These are phyloP conservation scores for Kryptopterus vitreolus DNA, from an alignment of 2,797 vertebrate genomes.

Conservation along the genomic window DNA sequence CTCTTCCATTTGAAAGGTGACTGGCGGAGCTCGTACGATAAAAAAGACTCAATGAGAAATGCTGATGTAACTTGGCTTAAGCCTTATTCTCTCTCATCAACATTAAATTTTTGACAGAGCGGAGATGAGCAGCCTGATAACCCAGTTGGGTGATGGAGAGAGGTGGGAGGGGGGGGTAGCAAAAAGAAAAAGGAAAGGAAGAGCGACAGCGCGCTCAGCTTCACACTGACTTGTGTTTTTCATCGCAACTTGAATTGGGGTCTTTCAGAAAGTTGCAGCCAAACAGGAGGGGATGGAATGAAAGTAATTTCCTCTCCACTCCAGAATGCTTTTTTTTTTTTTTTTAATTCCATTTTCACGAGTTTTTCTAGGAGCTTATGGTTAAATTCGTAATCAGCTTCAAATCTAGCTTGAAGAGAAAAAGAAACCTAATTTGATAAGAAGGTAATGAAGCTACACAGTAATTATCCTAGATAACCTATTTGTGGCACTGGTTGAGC, in stretches of 20 bases:
- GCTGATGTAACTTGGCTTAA: constrained; percentile 44
- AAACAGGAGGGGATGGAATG: constrained; percentile 44
- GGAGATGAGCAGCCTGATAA: constrained; percentile 52
- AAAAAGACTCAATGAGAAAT: constrained; percentile 44
- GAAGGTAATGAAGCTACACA: constrained; percentile 80
- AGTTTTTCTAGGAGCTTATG: constrained; percentile 67
- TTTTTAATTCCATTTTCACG: constrained; percentile 51
- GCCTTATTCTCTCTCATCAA: constrained; percentile 49
- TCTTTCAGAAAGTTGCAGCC: constrained; percentile 51
- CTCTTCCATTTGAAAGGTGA: constrained; percentile 41
- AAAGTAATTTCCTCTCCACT: constrained; percentile 51
- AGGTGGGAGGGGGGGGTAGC: no score
- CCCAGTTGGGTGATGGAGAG: constrained; percentile 24
- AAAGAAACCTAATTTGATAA: constrained; percentile 82
- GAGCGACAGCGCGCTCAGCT: constrained; percentile 12
- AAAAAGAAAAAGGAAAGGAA: constrained; percentile 8
- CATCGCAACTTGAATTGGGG: constrained; percentile 42
- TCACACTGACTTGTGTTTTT: constrained; percentile 48
- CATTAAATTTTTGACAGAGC: constrained; percentile 49
- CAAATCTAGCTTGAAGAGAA: constrained; percentile 77
- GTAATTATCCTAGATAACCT: constrained; percentile 81
- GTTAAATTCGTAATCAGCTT: constrained; percentile 78
- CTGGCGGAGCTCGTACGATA: constrained; percentile 30
- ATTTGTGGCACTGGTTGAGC: constrained; percentile 79
- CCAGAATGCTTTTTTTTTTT: constrained; percentile 45